These are phyloP conservation scores for Lottia gigantea DNA, from an alignment of 2,888 invertebrate genomes.

Conservation along the genomic window DNA sequence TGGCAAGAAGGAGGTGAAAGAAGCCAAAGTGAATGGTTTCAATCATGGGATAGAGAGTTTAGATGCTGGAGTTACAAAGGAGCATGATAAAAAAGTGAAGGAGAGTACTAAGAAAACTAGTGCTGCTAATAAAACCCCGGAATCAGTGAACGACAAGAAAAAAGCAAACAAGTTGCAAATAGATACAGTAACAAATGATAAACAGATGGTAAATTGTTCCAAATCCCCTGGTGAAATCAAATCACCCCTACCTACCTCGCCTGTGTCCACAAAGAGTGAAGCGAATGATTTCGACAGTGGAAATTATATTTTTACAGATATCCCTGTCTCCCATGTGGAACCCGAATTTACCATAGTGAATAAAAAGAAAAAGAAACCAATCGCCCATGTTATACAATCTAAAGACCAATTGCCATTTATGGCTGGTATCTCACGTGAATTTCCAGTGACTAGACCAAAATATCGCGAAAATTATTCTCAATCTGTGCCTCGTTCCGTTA, in stretches of 20 bases:
- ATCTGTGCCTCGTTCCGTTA: slow-evolving; percentile 12
- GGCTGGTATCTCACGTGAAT: slow-evolving; percentile 14
- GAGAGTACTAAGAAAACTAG: neutral
- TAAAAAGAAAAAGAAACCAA: slow-evolving; percentile 33
- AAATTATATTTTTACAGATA: slow-evolving; percentile 52
- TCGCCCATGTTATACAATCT: neutral
- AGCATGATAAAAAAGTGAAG: neutral
- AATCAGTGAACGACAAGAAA: neutral
- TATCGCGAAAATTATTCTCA: slow-evolving; percentile 3
- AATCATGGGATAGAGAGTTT: neutral
- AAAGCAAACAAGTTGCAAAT: neutral
- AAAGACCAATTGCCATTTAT: neutral
- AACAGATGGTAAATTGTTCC: neutral
- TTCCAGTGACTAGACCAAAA: slow-evolving; percentile 9
- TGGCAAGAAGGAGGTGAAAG: neutral
- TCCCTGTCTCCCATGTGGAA: slow-evolving; percentile 42
- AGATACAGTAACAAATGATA: neutral
- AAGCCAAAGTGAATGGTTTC: neutral
- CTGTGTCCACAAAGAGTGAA: neutral
- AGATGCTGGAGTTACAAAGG: neutral
- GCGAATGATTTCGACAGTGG: slow-evolving; percentile 4
- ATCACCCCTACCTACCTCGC: neutral
- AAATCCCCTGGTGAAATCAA: slow-evolving; percentile 1
- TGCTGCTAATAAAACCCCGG: neutral
- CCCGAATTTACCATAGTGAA: slow-evolving; percentile 52